Evolutionary conservation across 1,140 invertebrate species (phyloP).

Genomic region (Thaumetopoea pityocampa): DNA sequence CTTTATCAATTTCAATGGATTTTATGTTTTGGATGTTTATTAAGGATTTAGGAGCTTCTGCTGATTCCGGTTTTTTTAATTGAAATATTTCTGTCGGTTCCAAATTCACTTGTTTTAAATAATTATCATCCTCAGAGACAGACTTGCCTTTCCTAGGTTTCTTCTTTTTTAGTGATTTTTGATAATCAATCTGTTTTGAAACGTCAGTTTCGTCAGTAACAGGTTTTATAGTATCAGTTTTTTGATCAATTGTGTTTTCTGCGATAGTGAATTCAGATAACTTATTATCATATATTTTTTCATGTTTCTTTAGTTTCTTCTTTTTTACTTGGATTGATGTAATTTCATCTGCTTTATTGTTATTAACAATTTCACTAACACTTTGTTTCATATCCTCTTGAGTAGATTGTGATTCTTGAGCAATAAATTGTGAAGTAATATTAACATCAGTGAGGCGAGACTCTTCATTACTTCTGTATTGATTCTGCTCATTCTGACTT

Average conservation of each 20-base stretch:
- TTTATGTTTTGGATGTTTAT: too few relatives aligned
- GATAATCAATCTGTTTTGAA: constrained; percentile 18
- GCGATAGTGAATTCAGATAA: constrained; percentile 7
- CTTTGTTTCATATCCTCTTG: not conserved
- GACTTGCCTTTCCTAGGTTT: constrained; percentile 14
- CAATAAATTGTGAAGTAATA: constrained; percentile 2
- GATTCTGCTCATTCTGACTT: constrained; percentile 21
- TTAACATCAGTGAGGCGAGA: constrained; percentile 2
- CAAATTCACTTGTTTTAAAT: not conserved
- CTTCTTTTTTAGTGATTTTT: constrained; percentile 16
- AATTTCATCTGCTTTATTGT: constrained; percentile 4
- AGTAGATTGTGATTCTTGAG: constrained; percentile 25
- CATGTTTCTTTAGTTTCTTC: constrained; percentile 29
- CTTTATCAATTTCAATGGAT: not conserved
- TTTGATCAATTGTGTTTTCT: constrained; percentile 10
- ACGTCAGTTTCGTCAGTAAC: constrained; percentile 15
- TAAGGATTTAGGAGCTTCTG: too few relatives aligned
- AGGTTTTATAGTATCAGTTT: constrained; percentile 15
- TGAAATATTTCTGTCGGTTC: too few relatives aligned
- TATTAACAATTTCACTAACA: not conserved
- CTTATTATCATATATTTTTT: constrained; percentile 23
- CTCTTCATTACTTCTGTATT: constrained; percentile 15
- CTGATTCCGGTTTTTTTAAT: too few relatives aligned
- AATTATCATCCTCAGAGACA: not conserved
- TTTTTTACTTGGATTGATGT: constrained; percentile 27